A percentile compares a stretch with the other conserved stretches of the same genome.
These are phyloP conservation scores for Eupithecia subfuscata DNA, from an alignment of 2,888 invertebrate species.

Conservation along the genomic window DNA sequence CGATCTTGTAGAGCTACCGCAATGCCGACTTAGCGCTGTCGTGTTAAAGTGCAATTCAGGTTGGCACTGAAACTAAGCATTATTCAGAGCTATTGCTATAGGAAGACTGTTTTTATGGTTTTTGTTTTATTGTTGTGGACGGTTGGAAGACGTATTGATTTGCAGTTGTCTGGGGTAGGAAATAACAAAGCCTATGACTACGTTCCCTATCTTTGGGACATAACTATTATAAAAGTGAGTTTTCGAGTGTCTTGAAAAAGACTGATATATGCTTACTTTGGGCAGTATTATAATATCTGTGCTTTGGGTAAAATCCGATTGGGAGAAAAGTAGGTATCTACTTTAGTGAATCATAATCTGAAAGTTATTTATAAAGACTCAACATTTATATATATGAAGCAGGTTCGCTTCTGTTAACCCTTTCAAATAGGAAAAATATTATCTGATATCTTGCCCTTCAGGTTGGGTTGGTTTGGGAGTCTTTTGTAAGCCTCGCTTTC, in stretches of 20 bases:
- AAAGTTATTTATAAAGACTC: neutral
- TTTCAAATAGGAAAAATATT: neutral
- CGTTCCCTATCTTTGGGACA: no score
- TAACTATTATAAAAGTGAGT: neutral
- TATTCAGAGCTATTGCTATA: neutral
- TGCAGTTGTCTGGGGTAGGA: neutral
- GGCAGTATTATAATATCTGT: no score
- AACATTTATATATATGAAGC: neutral
- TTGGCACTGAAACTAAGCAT: slow-evolving; percentile 22
- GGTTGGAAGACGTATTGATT: slow-evolving; percentile 8
- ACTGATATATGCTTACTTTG: no score
- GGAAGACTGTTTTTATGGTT: slow-evolving; percentile 4
- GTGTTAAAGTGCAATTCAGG: slow-evolving; percentile 53
- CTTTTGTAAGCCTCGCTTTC: neutral
- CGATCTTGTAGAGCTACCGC: slow-evolving; percentile 39
- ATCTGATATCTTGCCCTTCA: neutral
- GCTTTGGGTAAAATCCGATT: no score
- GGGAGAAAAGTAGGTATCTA: neutral
- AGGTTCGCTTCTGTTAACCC: neutral
- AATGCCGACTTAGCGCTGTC: slow-evolving; percentile 52
- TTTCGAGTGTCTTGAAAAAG: neutral
- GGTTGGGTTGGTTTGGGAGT: no score
- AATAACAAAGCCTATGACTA: no score
- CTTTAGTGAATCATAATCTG: neutral
- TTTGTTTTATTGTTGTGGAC: slow-evolving; percentile 9